phyloP scores from a whole-genome alignment of 2,113 vertebrate genomes.

The Ondatra zibethicus region DNA sequence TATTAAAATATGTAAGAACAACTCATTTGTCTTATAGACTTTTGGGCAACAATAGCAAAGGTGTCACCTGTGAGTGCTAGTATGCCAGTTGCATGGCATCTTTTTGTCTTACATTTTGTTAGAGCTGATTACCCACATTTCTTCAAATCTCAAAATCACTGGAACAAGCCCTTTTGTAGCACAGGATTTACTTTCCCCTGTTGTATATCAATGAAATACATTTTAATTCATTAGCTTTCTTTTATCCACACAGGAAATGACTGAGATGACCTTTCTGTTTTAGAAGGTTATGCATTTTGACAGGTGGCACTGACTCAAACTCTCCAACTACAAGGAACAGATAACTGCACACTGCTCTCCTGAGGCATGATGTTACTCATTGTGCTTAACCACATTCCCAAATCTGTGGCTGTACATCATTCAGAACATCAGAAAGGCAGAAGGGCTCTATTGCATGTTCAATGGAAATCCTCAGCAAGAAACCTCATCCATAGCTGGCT shows the following conservation, averaged over 20 bases:
- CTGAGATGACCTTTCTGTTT: slow-evolving; percentile 53
- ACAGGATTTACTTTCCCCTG: not conserved
- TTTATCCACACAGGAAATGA: slow-evolving; percentile 38
- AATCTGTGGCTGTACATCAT: not conserved
- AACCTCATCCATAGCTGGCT: not conserved
- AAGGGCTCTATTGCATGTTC: not conserved
- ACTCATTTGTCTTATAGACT: not conserved
- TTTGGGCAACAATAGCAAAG: not conserved
- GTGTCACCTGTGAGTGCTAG: not conserved
- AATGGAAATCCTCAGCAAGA: not conserved
- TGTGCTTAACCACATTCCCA: slow-evolving; percentile 62
- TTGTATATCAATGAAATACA: slow-evolving; percentile 50
- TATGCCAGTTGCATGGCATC: not conserved
- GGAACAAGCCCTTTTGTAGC: slow-evolving; percentile 50
- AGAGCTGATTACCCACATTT: slow-evolving; percentile 26
- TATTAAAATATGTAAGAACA: not conserved
- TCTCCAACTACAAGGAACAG: slow-evolving; percentile 21
- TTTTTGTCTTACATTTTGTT: slow-evolving; percentile 41
- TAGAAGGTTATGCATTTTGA: slow-evolving; percentile 63
- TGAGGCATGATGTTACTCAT: not conserved
- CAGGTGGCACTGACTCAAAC: slow-evolving; percentile 50
- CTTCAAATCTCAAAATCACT: not conserved
- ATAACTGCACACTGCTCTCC: slow-evolving; percentile 47
- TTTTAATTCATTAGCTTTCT: slow-evolving; percentile 52
- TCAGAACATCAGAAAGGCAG: slow-evolving; percentile 38